Conservation (phyloP, 2,797 vertebrate species). For the Glyptemys insculpta region DNA sequence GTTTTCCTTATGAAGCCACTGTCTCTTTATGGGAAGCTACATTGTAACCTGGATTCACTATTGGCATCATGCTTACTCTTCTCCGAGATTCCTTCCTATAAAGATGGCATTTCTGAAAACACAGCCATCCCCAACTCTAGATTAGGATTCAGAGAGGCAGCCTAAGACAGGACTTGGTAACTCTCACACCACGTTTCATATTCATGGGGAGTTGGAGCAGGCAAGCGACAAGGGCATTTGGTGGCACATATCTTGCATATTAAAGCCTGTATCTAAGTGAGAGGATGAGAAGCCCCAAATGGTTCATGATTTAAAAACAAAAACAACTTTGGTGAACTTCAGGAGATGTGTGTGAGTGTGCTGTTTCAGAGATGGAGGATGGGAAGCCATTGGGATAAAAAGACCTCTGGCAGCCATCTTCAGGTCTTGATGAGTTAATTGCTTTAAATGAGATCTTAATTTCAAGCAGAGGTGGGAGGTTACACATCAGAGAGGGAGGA, state of each 20-base stretch:
- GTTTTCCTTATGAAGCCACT: neutral
- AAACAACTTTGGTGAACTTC: neutral
- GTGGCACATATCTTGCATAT: neutral
- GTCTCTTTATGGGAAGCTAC: neutral
- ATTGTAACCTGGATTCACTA: neutral
- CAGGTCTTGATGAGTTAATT: neutral
- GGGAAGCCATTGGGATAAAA: neutral
- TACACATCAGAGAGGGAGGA: neutral
- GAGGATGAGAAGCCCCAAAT: neutral
- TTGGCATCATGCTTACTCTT: neutral
- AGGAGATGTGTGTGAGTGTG: neutral
- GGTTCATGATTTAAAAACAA: slow-evolving; percentile 2
- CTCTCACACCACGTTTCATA: neutral
- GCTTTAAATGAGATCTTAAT: neutral
- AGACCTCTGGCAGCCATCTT: neutral
- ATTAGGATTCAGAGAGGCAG: neutral
- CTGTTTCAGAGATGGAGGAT: neutral
- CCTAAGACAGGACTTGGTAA: neutral
- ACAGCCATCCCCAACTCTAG: neutral
- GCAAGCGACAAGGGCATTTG: slow-evolving; percentile 1
- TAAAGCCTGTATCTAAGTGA: neutral
- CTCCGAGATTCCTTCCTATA: neutral
- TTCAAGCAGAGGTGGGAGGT: neutral
- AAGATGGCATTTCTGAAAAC: neutral
- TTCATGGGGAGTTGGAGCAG: neutral